Evolutionary conservation across 1,140 invertebrate species (phyloP).

Genomic region (Acromyrmex heyeri): DNA sequence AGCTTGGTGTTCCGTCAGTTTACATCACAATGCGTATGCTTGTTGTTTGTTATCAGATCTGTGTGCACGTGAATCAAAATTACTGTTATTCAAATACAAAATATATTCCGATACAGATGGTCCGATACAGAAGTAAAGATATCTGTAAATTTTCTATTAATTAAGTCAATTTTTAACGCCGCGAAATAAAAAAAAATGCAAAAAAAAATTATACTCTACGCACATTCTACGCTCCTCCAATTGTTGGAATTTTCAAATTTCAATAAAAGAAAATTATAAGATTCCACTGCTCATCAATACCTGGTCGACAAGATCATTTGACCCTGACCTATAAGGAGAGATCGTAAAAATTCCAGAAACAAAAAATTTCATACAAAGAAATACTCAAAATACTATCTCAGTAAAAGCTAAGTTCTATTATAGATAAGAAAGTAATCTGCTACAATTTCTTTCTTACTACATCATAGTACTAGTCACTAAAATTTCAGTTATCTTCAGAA

Average conservation of each 20-base stretch:
- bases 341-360: not conserved
- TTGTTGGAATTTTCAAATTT: not conserved
- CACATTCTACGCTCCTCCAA: not conserved
- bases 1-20: slow-evolving; percentile 31
- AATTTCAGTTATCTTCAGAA: slow-evolving; percentile 21
- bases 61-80: not conserved
- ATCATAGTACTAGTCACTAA: not conserved
- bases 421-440: slow-evolving; percentile 5
- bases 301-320: not conserved
- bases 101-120: not conserved
- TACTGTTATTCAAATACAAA: slow-evolving; percentile 12
- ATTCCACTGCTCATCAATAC: not conserved
- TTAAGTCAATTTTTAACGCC: not conserved
- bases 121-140: not conserved
- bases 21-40: slow-evolving; percentile 49
- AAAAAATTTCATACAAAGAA: not conserved
- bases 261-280: not conserved
- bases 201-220: not conserved
- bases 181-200: not conserved
- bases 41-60: slow-evolving; percentile 39
- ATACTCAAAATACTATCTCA: not conserved
- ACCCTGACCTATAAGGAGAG: not conserved
- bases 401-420: not conserved
- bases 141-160: not conserved
- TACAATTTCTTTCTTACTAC: not conserved